Base-by-base conservation (phyloP, 1,140 invertebrate genomes). In the Drosophila erecta region DNA sequence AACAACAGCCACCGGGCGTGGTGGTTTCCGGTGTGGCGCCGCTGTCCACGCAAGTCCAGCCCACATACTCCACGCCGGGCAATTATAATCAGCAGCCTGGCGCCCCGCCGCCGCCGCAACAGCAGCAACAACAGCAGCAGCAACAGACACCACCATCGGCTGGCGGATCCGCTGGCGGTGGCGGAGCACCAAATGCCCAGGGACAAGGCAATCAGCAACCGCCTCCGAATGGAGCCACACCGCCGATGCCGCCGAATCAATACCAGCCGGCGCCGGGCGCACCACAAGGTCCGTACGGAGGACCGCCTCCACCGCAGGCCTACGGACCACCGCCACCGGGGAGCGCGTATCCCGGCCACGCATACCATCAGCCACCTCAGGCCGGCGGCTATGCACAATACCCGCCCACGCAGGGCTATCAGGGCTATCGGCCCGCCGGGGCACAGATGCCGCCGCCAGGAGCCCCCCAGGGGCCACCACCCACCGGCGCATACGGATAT, bases 361-460 rank as follows among this genome's bases (percentile, higher is more conserved):
- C 79, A 1, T 92, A 92, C 66, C 91, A 92, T 77, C 91, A 90
- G 56, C 89, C 89, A 43, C 90, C 84, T 0, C 84, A 89, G 55
- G 77, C 89, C 11, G 90, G 69, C 15, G 87, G 90, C 46, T 92
- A 92, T 76, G 78, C 80, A 11, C 91, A 92, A 46, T 92, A 92
- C 75, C 91, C 91, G 54, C 91, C 91, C 3, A 69, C 91, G 41
- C 91, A 92, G 57, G 84, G 89, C 58, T 91, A 91, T 54, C 91
- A 92, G 59, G 84, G 90, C 10, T 91, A 92, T 44, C 66, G 91
- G 44, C 90, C 90, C 4, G 75, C 86, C 7, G 90, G 90, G 0
- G 90, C 89, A 37, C 90, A 91, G 43, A 91, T 91, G 90, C 90
- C 90, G 70, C 90, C 93, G 61, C 85, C 92, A n/a, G 81, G 89